phyloP scores from a whole-genome alignment of 2,888 invertebrate genomes.

The Rotaria macrura region DNA sequence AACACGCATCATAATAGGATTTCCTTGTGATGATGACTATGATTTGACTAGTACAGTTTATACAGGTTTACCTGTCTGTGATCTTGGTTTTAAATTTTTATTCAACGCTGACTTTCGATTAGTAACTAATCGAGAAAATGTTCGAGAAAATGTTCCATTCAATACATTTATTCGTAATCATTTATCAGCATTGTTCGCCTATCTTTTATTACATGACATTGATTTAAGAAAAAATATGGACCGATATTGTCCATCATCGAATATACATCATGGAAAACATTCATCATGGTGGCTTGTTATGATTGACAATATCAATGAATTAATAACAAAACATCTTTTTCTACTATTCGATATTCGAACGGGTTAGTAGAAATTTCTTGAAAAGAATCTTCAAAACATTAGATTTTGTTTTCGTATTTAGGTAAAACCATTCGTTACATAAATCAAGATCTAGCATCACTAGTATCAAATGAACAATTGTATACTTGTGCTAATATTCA shows the following conservation, averaged over 20 bases:
- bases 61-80: slow-evolving; percentile 20
- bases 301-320: no score
- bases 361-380: no score
- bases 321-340: no score
- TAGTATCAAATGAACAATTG: background rate
- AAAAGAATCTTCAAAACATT: no score
- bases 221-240: background rate
- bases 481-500: background rate
- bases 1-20: background rate
- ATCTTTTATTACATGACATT: background rate
- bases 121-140: slow-evolving; percentile 21
- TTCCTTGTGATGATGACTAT: background rate
- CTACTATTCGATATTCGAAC: no score
- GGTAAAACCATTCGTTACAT: background rate
- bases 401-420: background rate
- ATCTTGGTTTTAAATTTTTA: slow-evolving; percentile 24
- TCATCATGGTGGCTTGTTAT: no score
- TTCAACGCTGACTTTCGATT: slow-evolving; percentile 20
- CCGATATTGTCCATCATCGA: no score
- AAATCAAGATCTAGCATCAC: background rate
- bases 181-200: slow-evolving; percentile 20
- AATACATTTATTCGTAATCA: slow-evolving; percentile 20
- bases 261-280: no score
- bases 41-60: background rate
- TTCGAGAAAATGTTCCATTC: background rate